Conservation (phyloP, 2,888 invertebrate genomes). For the Hyposoter dolosus region DNA sequence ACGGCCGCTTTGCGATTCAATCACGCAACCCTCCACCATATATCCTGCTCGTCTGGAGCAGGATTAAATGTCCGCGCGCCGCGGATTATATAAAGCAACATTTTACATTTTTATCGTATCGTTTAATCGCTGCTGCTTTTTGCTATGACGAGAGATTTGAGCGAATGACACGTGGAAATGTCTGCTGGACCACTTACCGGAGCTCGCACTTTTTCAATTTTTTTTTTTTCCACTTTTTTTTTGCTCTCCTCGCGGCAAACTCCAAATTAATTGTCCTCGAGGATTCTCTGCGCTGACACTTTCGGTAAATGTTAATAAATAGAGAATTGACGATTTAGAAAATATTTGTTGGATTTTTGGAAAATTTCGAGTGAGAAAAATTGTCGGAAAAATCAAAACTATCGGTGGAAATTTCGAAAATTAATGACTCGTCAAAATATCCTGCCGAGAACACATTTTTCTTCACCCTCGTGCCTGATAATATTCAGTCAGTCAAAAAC, state of each 20-base stretch:
- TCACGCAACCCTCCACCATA: constrained; percentile 31
- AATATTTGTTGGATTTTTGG: neutral
- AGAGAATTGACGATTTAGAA: no score
- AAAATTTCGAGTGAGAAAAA: neutral
- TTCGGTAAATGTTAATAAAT: no score
- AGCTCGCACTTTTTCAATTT: neutral
- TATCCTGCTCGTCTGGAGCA: constrained; percentile 45
- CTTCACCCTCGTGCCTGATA: neutral
- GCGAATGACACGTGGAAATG: neutral
- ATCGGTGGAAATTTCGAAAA: neutral
- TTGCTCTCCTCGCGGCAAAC: no score
- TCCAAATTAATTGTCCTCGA: no score
- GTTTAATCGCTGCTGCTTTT: constrained; percentile 23
- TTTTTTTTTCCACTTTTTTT: no score
- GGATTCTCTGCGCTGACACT: no score
- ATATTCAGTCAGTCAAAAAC: constrained; percentile 23
- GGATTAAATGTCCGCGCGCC: constrained; percentile 48
- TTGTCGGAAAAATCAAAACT: neutral
- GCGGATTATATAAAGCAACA: constrained; percentile 23
- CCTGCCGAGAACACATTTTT: neutral
- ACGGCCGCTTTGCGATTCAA: constrained; percentile 42
- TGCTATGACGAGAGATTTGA: constrained; percentile 14
- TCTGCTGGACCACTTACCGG: neutral
- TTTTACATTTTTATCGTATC: constrained; percentile 26
- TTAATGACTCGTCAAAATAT: neutral